Conservation (phyloP, 2,888 invertebrate genomes). For the Eupithecia abbreviata region DNA sequence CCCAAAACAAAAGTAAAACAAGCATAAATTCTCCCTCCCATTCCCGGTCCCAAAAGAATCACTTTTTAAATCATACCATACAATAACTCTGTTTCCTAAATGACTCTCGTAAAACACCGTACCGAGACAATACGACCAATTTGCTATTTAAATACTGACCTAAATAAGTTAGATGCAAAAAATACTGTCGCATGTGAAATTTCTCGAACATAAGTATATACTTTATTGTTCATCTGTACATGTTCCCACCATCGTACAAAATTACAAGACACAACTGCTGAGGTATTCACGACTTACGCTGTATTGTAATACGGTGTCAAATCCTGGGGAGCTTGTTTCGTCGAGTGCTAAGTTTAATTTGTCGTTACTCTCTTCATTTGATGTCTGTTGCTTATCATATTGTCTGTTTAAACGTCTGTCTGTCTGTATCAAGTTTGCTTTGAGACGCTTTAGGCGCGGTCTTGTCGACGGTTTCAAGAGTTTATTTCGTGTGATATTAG, state of each 20-base stretch:
- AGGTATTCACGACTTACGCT: constrained; percentile 18
- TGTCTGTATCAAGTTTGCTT: constrained; percentile 31
- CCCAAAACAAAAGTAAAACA: constrained; percentile 9
- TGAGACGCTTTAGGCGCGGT: constrained; percentile 6
- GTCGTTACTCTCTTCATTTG: constrained; percentile 27
- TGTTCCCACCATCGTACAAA: constrained; percentile 52
- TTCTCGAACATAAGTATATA: constrained; percentile 54
- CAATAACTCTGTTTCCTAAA: constrained; percentile 39
- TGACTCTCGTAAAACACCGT: constrained; percentile 30
- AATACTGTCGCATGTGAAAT: constrained; percentile 54
- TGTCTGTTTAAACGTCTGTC: constrained; percentile 38
- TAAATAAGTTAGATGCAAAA: constrained; percentile 52
- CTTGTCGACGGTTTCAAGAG: constrained; percentile 17
- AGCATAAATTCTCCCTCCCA: neutral
- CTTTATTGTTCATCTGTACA: constrained; percentile 51
- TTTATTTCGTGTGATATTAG: constrained; percentile 17
- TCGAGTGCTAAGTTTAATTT: constrained; percentile 6
- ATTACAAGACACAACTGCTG: neutral
- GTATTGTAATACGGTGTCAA: constrained; percentile 15
- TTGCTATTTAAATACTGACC: constrained; percentile 58
- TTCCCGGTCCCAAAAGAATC: constrained; percentile 11
- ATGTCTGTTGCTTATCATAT: constrained; percentile 41
- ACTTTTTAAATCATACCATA: constrained; percentile 15
- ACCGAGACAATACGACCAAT: constrained; percentile 44
- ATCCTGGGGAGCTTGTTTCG: neutral